A percentile compares a stretch with the other conserved stretches of the same genome.
phyloP scores from a whole-genome alignment of 2,113 vertebrate genomes.

The Amphiprion percula region DNA sequence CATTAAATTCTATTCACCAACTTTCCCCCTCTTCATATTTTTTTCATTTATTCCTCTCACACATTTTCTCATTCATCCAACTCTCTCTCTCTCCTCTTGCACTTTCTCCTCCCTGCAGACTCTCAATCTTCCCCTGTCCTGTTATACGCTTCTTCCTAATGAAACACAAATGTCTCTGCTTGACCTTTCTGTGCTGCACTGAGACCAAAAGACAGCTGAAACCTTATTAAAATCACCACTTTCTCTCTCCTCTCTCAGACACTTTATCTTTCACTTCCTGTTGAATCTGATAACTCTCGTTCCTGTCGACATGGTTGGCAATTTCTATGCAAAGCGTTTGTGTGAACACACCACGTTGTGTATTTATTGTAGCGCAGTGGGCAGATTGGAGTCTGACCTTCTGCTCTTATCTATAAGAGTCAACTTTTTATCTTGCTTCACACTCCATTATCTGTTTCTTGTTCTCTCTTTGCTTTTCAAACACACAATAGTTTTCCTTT shows the following conservation, averaged over 20 bases:
- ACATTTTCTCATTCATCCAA: slow-evolving; percentile 9
- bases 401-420: slow-evolving; percentile 31
- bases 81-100: slow-evolving; percentile 5
- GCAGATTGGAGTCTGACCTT: slow-evolving; percentile 51
- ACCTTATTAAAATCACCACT: slow-evolving; percentile 65
- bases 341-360: slow-evolving; percentile 18
- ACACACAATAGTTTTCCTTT: slow-evolving; percentile 3
- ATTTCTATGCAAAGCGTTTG: slow-evolving; percentile 54
- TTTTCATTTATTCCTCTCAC: slow-evolving; percentile 25
- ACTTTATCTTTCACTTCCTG: slow-evolving; percentile 42
- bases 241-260: neutral
- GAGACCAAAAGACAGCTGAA: slow-evolving; percentile 55
- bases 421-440: slow-evolving; percentile 38
- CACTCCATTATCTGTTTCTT: slow-evolving; percentile 33
- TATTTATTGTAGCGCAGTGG: slow-evolving; percentile 26
- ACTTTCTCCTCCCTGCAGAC: slow-evolving; percentile 33
- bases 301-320: slow-evolving; percentile 31
- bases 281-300: slow-evolving; percentile 57
- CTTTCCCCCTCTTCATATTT: slow-evolving; percentile 11
- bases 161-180: slow-evolving; percentile 75
- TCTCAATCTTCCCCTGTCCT: slow-evolving; percentile 28
- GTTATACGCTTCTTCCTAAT: slow-evolving; percentile 40
- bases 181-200: slow-evolving; percentile 61
- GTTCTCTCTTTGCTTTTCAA: slow-evolving; percentile 19
- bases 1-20: slow-evolving; percentile 47